Evolutionary conservation across 23 tunicate genomes (phyloP), one percentile per base, ranked within the genome.

Genomic region (Styela clava): DNA sequence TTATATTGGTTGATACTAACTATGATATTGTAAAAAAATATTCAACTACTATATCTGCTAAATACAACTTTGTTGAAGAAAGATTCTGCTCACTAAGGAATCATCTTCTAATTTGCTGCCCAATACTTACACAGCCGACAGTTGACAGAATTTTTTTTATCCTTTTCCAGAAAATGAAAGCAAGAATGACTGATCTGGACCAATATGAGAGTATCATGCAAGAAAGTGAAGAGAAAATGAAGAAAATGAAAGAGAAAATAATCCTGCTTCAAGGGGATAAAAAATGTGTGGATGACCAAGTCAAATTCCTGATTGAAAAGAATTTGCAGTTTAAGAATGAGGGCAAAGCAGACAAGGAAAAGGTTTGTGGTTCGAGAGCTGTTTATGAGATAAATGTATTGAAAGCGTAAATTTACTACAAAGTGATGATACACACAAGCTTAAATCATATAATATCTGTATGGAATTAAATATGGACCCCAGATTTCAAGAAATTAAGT

Each of bases 191-290:
- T 20, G 84, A 89, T 36, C 26, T 84, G 20, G 88, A 89, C 74
- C 88, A 89, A 85, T 35, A 74, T 2, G 95, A 89, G 69, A 44
- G 67, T 2, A 34, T 77, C 35, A 29, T 89, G 34, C 74, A 89
- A 44, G 26, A 71, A 72, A 79, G 84, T 34, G 88, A 84, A 68
- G 32, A 2, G 18, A 89, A 85, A 89, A 33, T 89, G 22, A 85
- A 76, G 24, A 74, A 89, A 68, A 56, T 79, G 34, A 81, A 81
- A 22, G 69, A 69, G 27, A 64, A 36, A 20, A 83, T 83, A 1
- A 52, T 52, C 35, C 82, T 78, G 16, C 63, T 86, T 2, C 77
- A 62, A 1, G 83, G 71, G 22, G 90, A 82, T 22, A 62, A 79
- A 78, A 61, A 78, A 67, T 19, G 87, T 35, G 16, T 16, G 78